Percentiles rank a stretch among this genome's conserved stretches.
These are phyloP conservation scores for Drosophila ustulata DNA, from an alignment of 2,888 invertebrate species.

Conservation along the genomic window DNA sequence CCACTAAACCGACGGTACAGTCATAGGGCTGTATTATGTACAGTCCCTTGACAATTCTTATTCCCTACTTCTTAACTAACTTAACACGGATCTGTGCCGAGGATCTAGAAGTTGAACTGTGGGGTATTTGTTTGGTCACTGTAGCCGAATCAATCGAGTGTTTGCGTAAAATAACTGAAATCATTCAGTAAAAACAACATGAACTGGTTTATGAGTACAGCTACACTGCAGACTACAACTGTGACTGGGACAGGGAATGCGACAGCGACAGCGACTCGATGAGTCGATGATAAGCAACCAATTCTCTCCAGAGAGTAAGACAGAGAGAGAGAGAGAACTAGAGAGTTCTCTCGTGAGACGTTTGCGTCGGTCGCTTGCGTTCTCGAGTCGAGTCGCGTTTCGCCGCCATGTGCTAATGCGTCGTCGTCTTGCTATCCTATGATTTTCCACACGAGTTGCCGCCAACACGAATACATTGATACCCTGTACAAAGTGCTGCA, in stretches of 20 bases:
- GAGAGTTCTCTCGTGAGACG: neutral
- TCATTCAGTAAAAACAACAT: slow-evolving; percentile 46
- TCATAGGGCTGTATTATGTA: too few relatives aligned
- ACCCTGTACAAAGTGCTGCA: slow-evolving; percentile 35
- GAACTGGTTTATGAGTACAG: slow-evolving; percentile 65
- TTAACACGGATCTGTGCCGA: too few relatives aligned
- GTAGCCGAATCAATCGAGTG: slow-evolving; percentile 3
- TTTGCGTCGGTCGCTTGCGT: neutral
- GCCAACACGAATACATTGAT: slow-evolving; percentile 47
- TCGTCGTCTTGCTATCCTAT: slow-evolving; percentile 21
- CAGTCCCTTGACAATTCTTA: too few relatives aligned
- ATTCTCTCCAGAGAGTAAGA: neutral
- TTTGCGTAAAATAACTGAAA: slow-evolving; percentile 40
- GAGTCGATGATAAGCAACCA: slow-evolving; percentile 44
- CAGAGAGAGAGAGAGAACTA: neutral
- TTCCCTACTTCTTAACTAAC: too few relatives aligned
- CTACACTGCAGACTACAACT: slow-evolving; percentile 21
- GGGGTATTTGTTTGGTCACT: slow-evolving; percentile 24
- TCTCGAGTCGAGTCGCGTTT: slow-evolving; percentile 48
- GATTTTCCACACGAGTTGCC: slow-evolving; percentile 47
- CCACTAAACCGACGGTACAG: too few relatives aligned
- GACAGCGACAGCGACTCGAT: neutral
- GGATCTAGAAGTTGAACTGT: neutral
- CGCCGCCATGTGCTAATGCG: slow-evolving; percentile 56
- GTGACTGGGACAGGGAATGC: slow-evolving; percentile 23